Evolutionary conservation across 1,140 invertebrate genomes (phyloP), one percentile per base, ranked within the genome.

Genomic region (Tetramorium simillimum): DNA sequence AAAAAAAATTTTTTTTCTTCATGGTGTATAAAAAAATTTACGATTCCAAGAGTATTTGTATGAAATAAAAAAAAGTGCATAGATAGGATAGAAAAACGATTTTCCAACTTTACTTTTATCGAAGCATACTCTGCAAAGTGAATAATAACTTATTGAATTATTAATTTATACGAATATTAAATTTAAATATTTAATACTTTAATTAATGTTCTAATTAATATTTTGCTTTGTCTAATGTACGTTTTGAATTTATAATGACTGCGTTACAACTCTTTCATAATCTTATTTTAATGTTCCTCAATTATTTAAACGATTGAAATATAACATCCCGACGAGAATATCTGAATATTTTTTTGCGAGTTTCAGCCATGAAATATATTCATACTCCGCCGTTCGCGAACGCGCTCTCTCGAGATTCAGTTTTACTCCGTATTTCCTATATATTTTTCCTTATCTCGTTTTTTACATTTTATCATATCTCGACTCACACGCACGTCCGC

Each of bases 401-500:
- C 51, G 12, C 51, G n/a, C 70, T 58, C 49, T 53, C 69, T 53
- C 43, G 80, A 70, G 49, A 56, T 70, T 70, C 33, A 56, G 73
- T 84, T 51, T 56, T 51, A 40, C 18, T 16, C 33, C 58, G 21
- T n/a, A 33, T 77, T 46, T 1, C 33, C 28, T 77, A 18, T 85
- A 65, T n/a, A 24, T 63, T 85, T 85, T 24, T 85, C 43, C 28
- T 78, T 85, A 77, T 85, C 73, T 73, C 51, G 24, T 75, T 84
- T 84, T 33, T 84, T 84, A 60, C 69, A 60, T 75, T 75, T 84
- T 84, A 84, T 84, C 80, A 60, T 84, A 84, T 84, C 80, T 73
- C 80, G 40, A 60, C 67, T 67, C 60, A 58, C 37, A 43, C 49
- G 78, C 63, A 60, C 69, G 80, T 60, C 67, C 80, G 80, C 80